These are phyloP conservation scores for Zenarchopterus dispar DNA, from an alignment of 2,797 vertebrate species.

Conservation along the genomic window DNA sequence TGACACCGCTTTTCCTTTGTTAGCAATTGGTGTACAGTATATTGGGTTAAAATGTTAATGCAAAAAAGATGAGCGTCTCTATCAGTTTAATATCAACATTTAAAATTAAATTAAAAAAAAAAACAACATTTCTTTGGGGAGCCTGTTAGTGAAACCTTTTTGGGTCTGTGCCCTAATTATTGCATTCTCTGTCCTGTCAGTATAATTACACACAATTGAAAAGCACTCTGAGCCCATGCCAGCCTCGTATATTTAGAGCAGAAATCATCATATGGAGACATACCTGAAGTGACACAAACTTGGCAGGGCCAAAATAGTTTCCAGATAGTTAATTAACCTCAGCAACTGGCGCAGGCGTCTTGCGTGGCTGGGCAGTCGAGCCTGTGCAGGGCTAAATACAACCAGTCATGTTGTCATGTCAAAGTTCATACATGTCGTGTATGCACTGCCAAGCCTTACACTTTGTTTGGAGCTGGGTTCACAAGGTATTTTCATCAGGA, in stretches of 20 bases:
- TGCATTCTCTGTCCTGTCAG: slow-evolving; percentile 66
- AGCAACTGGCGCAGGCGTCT: slow-evolving; percentile 56
- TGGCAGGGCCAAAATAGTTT: slow-evolving; percentile 79
- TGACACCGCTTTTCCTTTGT: too few species aligned
- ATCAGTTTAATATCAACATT: slow-evolving; percentile 25
- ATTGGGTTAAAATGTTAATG: background rate
- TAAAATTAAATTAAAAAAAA: too few species aligned
- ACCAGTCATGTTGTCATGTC: slow-evolving; percentile 79
- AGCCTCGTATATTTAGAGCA: slow-evolving; percentile 69
- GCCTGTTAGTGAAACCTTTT: slow-evolving; percentile 47
- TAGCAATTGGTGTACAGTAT: background rate
- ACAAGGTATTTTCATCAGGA: slow-evolving; percentile 65
- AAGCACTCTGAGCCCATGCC: slow-evolving; percentile 63
- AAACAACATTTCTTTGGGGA: slow-evolving; percentile 27
- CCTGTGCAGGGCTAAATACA: slow-evolving; percentile 70
- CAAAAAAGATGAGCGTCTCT: slow-evolving; percentile 18
- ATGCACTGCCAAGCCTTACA: slow-evolving; percentile 54
- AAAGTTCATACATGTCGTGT: slow-evolving; percentile 75
- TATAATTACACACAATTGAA: slow-evolving; percentile 68
- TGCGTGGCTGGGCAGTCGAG: slow-evolving; percentile 62
- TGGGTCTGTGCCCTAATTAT: slow-evolving; percentile 48
- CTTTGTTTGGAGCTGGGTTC: slow-evolving; percentile 73
- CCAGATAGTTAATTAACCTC: slow-evolving; percentile 83
- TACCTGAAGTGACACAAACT: slow-evolving; percentile 85
- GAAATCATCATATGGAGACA: slow-evolving; percentile 79